These are phyloP conservation scores for Zygogramma bicolorata DNA, from an alignment of 2,888 invertebrate genomes.

Conservation along the genomic window DNA sequence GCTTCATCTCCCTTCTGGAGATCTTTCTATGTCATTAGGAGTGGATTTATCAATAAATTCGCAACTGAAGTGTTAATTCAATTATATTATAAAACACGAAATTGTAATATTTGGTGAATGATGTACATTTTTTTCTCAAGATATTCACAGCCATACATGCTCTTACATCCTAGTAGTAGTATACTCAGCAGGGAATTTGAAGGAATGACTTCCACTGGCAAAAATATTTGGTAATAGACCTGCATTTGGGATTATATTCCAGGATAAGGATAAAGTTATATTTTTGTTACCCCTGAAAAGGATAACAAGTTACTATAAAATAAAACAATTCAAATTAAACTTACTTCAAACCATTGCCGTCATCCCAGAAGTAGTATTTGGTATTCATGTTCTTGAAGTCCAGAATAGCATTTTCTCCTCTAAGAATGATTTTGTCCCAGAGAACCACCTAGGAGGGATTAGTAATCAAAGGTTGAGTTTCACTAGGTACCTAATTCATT, in stretches of 20 bases:
- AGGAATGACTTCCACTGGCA: conserved; percentile 85
- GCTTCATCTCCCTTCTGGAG: no score
- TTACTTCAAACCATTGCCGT: conserved; percentile 95
- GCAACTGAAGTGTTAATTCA: background rate
- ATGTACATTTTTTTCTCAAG: background rate
- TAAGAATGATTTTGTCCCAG: conserved; percentile 97
- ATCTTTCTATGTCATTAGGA: no score
- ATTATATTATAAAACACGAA: background rate
- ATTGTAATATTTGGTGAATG: background rate
- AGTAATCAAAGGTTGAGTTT: no score
- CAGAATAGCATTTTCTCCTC: conserved; percentile 93
- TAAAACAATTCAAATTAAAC: conserved; percentile 1
- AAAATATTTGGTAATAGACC: conserved; percentile 92
- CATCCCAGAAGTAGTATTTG: conserved; percentile 99
- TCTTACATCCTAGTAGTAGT: conserved; percentile 74
- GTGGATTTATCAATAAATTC: background rate
- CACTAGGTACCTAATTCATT: no score
- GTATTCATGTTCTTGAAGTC: conserved; percentile 95
- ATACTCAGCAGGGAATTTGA: conserved; percentile 92
- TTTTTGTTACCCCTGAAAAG: conserved; percentile 89
- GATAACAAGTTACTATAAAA: background rate
- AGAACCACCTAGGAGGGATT: conserved; percentile 95
- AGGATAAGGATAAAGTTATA: conserved; percentile 93
- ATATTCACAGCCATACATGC: conserved; percentile 24
- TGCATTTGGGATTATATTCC: conserved; percentile 99